phyloP scores from a whole-genome alignment of 2,888 invertebrate species.

The Euclidia mi region DNA sequence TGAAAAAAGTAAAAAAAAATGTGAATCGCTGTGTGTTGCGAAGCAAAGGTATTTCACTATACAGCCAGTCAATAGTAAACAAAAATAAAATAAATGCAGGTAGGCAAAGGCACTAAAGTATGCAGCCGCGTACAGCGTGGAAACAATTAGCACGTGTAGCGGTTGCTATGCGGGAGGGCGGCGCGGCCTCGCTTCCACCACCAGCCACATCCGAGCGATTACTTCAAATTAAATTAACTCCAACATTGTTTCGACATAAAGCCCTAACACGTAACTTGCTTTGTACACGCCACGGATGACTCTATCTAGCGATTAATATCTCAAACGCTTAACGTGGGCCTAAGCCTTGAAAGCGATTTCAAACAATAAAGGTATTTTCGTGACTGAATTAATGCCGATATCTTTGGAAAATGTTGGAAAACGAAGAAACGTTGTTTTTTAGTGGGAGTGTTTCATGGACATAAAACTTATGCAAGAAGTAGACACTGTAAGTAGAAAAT shows the following conservation, averaged over 20 bases:
- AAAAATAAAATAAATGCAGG: constrained; percentile 11
- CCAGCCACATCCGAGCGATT: constrained; percentile 56
- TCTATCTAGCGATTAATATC: constrained; percentile 21
- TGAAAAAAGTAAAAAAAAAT: too few species aligned
- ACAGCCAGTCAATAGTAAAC: constrained; percentile 12
- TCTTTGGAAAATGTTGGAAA: not conserved
- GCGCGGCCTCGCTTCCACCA: constrained; percentile 36
- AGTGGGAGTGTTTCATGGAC: too few species aligned
- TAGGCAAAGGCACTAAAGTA: constrained; percentile 30
- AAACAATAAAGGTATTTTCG: constrained; percentile 18
- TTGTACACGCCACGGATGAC: constrained; percentile 12
- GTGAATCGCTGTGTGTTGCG: too few species aligned
- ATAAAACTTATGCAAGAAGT: too few species aligned
- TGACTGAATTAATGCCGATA: constrained; percentile 21
- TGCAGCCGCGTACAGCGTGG: constrained; percentile 27
- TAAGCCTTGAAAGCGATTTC: constrained; percentile 9
- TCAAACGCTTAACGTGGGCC: constrained; percentile 2
- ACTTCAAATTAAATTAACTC: constrained; percentile 68
- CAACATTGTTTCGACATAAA: constrained; percentile 56
- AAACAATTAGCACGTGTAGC: constrained; percentile 57
- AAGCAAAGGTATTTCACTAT: too few species aligned
- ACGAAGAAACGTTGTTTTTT: constrained; percentile 8
- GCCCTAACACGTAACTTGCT: constrained; percentile 23
- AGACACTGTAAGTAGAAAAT: too few species aligned
- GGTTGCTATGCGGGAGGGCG: constrained; percentile 50